phyloP scores from a whole-genome alignment of 2,113 vertebrate genomes.

The Balaeniceps rex region DNA sequence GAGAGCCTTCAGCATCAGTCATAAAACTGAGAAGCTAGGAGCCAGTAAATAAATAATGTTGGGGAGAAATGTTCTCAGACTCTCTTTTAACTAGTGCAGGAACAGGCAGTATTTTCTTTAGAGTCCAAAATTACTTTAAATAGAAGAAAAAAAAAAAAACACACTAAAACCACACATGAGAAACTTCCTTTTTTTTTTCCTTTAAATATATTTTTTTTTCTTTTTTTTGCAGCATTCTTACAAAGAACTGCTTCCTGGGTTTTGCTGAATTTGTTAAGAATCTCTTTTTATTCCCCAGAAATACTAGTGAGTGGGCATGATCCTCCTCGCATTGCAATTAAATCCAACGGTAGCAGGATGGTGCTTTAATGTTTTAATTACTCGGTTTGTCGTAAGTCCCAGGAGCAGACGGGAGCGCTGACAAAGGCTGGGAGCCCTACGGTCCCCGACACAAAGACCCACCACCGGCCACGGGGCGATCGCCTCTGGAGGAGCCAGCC shows the following conservation, averaged over 20 bases:
- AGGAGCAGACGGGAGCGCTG: not conserved
- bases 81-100: not conserved
- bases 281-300: not conserved
- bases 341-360: not conserved
- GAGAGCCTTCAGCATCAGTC: not conserved
- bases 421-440: not conserved
- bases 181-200: not conserved
- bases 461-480: not conserved
- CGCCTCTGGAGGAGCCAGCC: fast-evolving
- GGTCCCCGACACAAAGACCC: not conserved
- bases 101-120: not conserved
- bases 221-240: not conserved
- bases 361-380: not conserved
- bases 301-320: not conserved
- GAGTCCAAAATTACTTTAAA: not conserved
- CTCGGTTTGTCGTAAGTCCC: not conserved
- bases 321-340: not conserved
- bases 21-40: not conserved
- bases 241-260: not conserved
- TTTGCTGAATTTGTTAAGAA: not conserved
- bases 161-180: no score
- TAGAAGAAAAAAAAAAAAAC: no score
- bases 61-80: not conserved
- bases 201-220: no score
- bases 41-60: not conserved